phyloP scores from a whole-genome alignment of 2,797 vertebrate genomes.

The Dipus sagitta region DNA sequence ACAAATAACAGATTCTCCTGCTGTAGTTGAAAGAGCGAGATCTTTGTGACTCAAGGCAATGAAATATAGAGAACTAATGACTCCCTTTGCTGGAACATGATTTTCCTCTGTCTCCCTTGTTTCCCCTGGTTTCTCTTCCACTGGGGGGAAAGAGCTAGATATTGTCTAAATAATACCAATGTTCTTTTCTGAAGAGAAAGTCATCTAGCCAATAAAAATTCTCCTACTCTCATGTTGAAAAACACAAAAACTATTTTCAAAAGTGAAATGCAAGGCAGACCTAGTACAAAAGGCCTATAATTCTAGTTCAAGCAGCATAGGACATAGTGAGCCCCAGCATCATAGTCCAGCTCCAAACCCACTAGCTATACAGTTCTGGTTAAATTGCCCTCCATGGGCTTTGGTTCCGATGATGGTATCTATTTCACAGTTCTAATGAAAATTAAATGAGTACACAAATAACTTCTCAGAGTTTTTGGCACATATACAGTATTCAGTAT shows the following conservation, averaged over 20 bases:
- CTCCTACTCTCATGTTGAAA: background rate
- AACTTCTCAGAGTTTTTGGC: background rate
- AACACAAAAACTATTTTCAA: conserved; percentile 57
- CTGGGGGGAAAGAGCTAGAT: background rate
- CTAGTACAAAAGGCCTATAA: too few relatives aligned
- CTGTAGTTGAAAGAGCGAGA: background rate
- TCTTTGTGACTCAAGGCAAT: background rate
- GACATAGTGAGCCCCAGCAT: background rate
- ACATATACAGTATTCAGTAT: background rate
- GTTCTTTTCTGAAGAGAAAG: conserved; percentile 18
- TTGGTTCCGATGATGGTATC: background rate
- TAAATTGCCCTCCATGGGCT: background rate
- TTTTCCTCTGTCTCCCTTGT: background rate
- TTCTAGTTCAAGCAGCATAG: background rate
- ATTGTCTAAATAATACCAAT: conserved; percentile 35
- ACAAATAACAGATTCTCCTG: background rate
- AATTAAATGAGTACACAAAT: conserved; percentile 49
- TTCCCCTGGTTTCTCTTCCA: conserved; percentile 14
- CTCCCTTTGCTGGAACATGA: background rate
- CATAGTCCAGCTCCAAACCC: background rate
- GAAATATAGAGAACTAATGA: background rate
- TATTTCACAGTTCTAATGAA: conserved; percentile 30
- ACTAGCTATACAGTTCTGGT: background rate
- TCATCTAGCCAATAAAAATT: background rate
- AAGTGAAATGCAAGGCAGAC: background rate